Evolutionary conservation across 2,888 invertebrate genomes (phyloP).

Genomic region (Orthosia gracilis): DNA sequence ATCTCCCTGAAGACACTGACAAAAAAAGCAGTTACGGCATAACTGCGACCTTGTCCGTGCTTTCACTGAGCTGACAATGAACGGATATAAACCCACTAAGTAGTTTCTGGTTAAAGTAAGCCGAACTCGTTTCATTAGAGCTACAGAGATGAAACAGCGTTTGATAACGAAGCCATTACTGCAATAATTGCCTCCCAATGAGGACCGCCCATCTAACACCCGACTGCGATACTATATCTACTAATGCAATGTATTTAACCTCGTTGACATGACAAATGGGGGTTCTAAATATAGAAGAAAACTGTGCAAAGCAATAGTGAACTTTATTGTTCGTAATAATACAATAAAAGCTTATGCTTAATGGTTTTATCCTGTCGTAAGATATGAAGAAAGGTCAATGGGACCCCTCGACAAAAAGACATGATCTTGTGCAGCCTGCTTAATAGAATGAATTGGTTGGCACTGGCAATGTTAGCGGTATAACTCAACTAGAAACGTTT

Average conservation of each 20-base stretch:
- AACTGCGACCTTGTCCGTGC: constrained; percentile 56
- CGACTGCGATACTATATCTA: constrained; percentile 62
- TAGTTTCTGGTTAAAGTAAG: constrained; percentile 53
- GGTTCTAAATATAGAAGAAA: constrained; percentile 62
- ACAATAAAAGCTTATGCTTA: constrained; percentile 66
- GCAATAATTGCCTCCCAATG: constrained; percentile 81
- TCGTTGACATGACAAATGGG: constrained; percentile 68
- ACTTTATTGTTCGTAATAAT: constrained; percentile 40
- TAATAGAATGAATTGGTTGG: constrained; percentile 43
- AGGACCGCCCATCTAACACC: constrained; percentile 74
- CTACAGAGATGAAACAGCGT: constrained; percentile 80
- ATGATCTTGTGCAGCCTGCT: constrained; percentile 33
- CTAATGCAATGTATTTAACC: constrained; percentile 65
- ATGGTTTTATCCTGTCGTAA: constrained; percentile 71
- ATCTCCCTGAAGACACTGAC: constrained; percentile 45
- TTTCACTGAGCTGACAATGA: constrained; percentile 69
- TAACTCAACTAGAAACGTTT: not conserved
- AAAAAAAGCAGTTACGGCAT: constrained; percentile 50
- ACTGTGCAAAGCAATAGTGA: constrained; percentile 35
- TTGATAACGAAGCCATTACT: constrained; percentile 86
- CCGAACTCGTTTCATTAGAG: constrained; percentile 73
- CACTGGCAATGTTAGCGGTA: constrained; percentile 10
- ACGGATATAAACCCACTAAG: constrained; percentile 48
- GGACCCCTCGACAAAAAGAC: constrained; percentile 39
- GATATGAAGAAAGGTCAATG: constrained; percentile 64